Conservation (phyloP, 1,140 invertebrate species). For the Drosophila hydei region DNA sequence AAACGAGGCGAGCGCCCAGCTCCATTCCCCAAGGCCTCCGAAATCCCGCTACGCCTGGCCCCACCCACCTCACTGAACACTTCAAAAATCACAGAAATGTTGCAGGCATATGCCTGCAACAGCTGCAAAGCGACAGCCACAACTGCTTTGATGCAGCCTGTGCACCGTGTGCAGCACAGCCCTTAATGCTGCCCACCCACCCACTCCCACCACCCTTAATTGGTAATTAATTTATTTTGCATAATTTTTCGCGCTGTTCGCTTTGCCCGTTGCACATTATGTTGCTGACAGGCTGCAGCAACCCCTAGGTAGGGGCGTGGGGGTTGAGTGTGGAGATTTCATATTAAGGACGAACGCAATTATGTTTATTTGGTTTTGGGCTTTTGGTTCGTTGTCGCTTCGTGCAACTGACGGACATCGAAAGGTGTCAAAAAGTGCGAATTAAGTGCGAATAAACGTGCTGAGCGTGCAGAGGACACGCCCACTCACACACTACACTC, state of each 20-base stretch:
- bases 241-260: slow-evolving; percentile 68
- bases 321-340: neutral
- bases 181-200: neutral
- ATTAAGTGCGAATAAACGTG: slow-evolving; percentile 82
- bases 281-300: slow-evolving; percentile 55
- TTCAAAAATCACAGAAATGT: slow-evolving; percentile 29
- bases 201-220: slow-evolving; percentile 53
- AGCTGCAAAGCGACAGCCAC: slow-evolving; percentile 51
- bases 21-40: slow-evolving; percentile 9
- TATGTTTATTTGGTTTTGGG: slow-evolving; percentile 69
- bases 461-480: slow-evolving; percentile 69
- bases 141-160: slow-evolving; percentile 26
- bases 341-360: slow-evolving; percentile 1
- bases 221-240: slow-evolving; percentile 82
- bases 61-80: neutral
- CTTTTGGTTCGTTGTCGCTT: slow-evolving; percentile 18
- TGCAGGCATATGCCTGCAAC: slow-evolving; percentile 58
- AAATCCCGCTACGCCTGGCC: neutral
- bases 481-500: slow-evolving; percentile 26
- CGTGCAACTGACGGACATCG: slow-evolving; percentile 41
- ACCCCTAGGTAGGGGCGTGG: neutral
- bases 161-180: neutral
- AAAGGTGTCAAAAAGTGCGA: slow-evolving; percentile 81
- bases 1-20: slow-evolving; percentile 36
- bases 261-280: slow-evolving; percentile 62